Evolutionary conservation across 2,113 vertebrate genomes (phyloP), one percentile per base, ranked within the genome.

Genomic region (Gambusia holbrooki): DNA sequence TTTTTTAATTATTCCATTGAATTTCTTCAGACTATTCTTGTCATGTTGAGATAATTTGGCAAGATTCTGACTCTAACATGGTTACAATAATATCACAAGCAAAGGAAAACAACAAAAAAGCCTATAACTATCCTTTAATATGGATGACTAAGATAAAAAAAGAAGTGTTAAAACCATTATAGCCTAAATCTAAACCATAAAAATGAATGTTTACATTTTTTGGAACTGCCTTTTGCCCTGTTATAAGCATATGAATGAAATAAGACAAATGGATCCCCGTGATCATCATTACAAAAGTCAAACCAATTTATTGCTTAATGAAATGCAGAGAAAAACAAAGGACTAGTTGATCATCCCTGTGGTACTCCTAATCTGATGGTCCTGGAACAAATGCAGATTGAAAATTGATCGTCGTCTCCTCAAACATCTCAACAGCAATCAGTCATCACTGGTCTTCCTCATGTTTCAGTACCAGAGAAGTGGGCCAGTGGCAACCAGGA

Each of bases 381-480:
- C 9, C 3, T 35, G 32, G 5, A 48, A 48, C 45, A 19, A 48
- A 45, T 45, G 42, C 14, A 54, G 17, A 54, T 25, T 25, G 48
- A 54, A 40, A 62, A 5, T 32, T 25, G 14, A 48, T 10, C 1
- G 7, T 58, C 0, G 3, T 58, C 51, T 58, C 22, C 51, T 58
- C 51, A 22, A 58, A 58, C 51, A 58, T 58, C 51, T 13, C 19
- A 62, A 13, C 7, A 63, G 0, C 27, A 5, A 42, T 71, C 22
- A 25, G 35, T 51, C 28, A 30, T 15, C 28, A n/a, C 40, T 1
- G 22, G 4, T 40, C 8, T 37, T 40, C 58, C 51, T 30, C 15
- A 19, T 66, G 15, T 83, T 58, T 40, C n/a, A 95, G 95, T 30
- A 6, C 94, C 95, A 58, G 92, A 91, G 0, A 65, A 64, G 7